Evolutionary conservation across 2,113 vertebrate species (phyloP), one percentile per base, ranked within the genome.

Genomic region (Ptyas mucosa): DNA sequence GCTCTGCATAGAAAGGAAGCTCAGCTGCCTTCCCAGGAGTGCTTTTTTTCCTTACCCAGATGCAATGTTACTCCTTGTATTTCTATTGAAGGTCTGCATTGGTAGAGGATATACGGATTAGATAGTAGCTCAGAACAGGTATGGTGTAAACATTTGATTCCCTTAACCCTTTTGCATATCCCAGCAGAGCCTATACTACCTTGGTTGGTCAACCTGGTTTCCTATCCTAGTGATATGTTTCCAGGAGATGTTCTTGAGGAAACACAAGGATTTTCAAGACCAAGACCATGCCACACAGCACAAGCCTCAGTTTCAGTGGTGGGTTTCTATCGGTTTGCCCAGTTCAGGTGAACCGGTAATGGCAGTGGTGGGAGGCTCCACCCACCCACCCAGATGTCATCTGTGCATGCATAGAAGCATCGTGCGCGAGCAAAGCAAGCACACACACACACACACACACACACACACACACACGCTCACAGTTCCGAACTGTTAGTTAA

Each of bases 1-100:
- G 90, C 93, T 92, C 2, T 94, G 9, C 92, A 3, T 26, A 93
- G 93, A 92, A 0, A 3, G 11, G 89, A 89, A 95, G 69, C 90
- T 93, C 91, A 54, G 91, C 87, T 94, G 24, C 91, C 94, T 87
- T 88, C 88, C 18, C 11, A 94, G 0, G 3, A 1, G 12, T 0
- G 51, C 90, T n/a, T 81, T 53, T 69, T 89, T 93, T 69, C 92
- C 0, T 0, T 0, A 23, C 89, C 24, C 43, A 55, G 0, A 1
- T 91, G 92, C 85, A 15, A 0, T 0, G 21, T 39, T 90, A 90
- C 81, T 87, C 24, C 92, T 90, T 64, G 75, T 87, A 90, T 55
- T 21, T 64, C 46, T 3, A 90, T 29, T 64, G 89, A 87, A 90
- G 90, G 86, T 53, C 49, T 64, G 57, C 43, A 64, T 51, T 64